These are phyloP conservation scores for Drosophila prostipennis DNA, from an alignment of 2,888 invertebrate genomes.

Conservation along the genomic window DNA sequence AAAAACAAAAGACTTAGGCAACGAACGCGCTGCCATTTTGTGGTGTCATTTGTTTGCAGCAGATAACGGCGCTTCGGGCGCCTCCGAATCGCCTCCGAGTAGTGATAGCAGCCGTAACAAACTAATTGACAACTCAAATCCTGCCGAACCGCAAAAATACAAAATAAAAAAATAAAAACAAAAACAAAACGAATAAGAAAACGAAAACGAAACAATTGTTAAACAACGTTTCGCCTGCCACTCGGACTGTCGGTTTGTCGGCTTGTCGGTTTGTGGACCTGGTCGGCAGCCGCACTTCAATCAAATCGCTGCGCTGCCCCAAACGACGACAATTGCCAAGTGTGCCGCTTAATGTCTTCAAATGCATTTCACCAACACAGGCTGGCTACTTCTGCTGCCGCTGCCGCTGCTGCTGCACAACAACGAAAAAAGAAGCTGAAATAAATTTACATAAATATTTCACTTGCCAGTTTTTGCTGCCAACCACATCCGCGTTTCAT, in stretches of 20 bases:
- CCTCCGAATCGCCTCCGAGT: conserved; percentile 50
- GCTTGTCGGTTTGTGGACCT: conserved; percentile 17
- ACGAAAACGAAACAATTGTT: conserved; percentile 57
- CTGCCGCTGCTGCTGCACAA: conserved; percentile 23
- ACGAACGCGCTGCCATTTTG: conserved; percentile 71
- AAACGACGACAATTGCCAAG: conserved; percentile 74
- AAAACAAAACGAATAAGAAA: conserved; percentile 42
- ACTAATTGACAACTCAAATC: conserved; percentile 80
- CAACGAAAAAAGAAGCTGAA: conserved; percentile 61
- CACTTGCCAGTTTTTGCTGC: conserved; percentile 68
- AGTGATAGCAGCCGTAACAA: conserved; percentile 70
- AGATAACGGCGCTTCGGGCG: conserved; percentile 68
- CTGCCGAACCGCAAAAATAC: conserved; percentile 62
- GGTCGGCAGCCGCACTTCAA: conserved; percentile 54
- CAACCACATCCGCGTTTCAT: conserved; percentile 69
- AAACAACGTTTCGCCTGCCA: conserved; percentile 66
- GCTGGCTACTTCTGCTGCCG: conserved; percentile 4
- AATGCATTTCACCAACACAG: conserved; percentile 61
- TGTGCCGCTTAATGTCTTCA: conserved; percentile 78
- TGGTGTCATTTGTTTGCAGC: conserved; percentile 43
- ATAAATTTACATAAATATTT: conserved; percentile 79
- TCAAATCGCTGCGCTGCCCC: conserved; percentile 70
- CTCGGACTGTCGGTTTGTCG: conserved; percentile 31
- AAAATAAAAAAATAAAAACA: conserved; percentile 35
- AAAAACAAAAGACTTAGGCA: conserved; percentile 76